Percentiles rank a stretch among this genome's conserved stretches.
phyloP scores from a whole-genome alignment of 1,140 invertebrate species.

The Drosophila aff. region DNA sequence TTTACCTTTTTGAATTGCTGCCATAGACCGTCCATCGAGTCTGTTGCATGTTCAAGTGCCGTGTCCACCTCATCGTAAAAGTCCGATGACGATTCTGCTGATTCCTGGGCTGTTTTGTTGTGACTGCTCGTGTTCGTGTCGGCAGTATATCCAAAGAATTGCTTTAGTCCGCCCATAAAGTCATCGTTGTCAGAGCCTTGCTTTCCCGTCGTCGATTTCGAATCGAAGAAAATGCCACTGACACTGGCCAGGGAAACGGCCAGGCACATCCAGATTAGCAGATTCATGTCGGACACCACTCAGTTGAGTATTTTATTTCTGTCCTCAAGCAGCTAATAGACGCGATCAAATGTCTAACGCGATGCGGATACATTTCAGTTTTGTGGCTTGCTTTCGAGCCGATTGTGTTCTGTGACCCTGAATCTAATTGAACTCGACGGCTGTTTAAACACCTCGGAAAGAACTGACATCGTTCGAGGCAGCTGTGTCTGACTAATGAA shows the following conservation, averaged over 20 bases:
- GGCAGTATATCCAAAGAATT: constrained; percentile 40
- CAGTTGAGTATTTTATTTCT: constrained; percentile 2
- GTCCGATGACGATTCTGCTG: constrained; percentile 3
- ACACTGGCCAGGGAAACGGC: constrained; percentile 22
- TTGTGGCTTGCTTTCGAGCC: constrained; percentile 30
- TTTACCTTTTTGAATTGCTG: constrained; percentile 64
- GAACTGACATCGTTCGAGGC: constrained; percentile 19
- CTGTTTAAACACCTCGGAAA: constrained; percentile 49
- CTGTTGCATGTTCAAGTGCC: constrained; percentile 51
- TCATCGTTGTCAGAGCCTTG: constrained; percentile 26
- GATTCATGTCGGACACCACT: constrained; percentile 42
- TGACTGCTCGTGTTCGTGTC: constrained; percentile 19
- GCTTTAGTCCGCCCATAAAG: constrained; percentile 44
- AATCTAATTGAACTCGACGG: constrained; percentile 47
- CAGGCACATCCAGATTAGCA: constrained; percentile 38
- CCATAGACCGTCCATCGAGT: constrained; percentile 45
- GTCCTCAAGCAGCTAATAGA: constrained; percentile 27
- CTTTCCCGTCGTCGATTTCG: not conserved
- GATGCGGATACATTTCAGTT: constrained; percentile 33
- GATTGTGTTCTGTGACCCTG: constrained; percentile 41
- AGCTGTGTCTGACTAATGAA: constrained; percentile 9
- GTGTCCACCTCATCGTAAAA: constrained; percentile 51
- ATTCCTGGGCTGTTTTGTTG: constrained; percentile 24
- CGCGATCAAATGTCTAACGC: constrained; percentile 37
- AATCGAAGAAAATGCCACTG: constrained; percentile 39